A percentile compares a stretch with the other conserved stretches of the same genome.
phyloP scores from a whole-genome alignment of 2,797 vertebrate genomes.

The Huso huso region DNA sequence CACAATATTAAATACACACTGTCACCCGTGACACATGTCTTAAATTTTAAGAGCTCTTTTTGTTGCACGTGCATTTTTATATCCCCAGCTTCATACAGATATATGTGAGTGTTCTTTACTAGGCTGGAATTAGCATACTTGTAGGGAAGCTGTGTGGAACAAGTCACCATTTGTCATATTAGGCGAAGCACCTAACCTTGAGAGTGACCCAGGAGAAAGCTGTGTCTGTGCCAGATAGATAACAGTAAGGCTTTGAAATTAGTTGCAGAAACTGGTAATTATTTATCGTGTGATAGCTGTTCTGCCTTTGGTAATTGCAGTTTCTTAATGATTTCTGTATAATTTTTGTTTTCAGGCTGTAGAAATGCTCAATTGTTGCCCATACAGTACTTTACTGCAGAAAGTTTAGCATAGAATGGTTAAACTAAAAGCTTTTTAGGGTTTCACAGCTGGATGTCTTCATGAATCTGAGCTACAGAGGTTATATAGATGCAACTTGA shows the following conservation, averaged over 20 bases:
- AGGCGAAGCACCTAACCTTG: background rate
- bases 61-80: too few relatives aligned
- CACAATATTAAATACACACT: too few relatives aligned
- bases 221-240: background rate
- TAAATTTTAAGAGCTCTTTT: too few relatives aligned
- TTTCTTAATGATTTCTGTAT: background rate
- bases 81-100: too few relatives aligned
- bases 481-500: too few relatives aligned
- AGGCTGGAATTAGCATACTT: background rate
- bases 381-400: too few relatives aligned
- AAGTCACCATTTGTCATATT: background rate
- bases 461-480: too few relatives aligned
- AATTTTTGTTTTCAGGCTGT: background rate
- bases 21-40: too few relatives aligned
- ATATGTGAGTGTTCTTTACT: background rate
- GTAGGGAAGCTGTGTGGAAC: background rate
- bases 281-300: background rate
- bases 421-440: too few relatives aligned
- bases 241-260: background rate
- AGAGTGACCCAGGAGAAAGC: background rate
- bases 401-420: too few relatives aligned
- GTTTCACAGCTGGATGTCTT: too few relatives aligned
- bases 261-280: conserved; percentile 4
- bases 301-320: background rate
- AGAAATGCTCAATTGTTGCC: background rate